phyloP scores from a whole-genome alignment of 2,113 vertebrate species.

The Atrichornis clamosus region DNA sequence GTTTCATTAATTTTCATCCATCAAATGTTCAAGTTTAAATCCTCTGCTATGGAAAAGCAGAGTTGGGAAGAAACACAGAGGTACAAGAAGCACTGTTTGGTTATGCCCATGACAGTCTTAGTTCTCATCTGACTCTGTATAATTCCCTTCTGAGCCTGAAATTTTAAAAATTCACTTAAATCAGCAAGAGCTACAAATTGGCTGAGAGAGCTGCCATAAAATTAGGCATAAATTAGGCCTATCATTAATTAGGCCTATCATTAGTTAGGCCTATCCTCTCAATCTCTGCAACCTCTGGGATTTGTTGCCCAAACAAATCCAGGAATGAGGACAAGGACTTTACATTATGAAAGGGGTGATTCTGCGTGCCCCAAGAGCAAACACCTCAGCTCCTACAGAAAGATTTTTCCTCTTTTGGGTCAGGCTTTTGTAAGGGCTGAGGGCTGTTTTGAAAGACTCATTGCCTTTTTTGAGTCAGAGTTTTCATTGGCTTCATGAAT shows the following conservation, averaged over 20 bases:
- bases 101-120: not conserved
- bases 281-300: not conserved
- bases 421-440: not conserved
- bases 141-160: not conserved
- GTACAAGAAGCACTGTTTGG: too few relatives aligned
- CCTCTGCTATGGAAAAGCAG: not conserved
- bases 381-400: not conserved
- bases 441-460: not conserved
- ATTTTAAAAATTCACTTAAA: not conserved
- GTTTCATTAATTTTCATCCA: not conserved
- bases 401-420: not conserved
- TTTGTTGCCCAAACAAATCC: not conserved
- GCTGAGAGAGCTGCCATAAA: not conserved
- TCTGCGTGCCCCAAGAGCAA: not conserved
- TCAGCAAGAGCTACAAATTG: not conserved
- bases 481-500: not conserved
- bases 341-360: not conserved
- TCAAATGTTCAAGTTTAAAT: not conserved
- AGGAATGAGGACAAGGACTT: not conserved
- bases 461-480: not conserved
- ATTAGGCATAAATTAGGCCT: not conserved
- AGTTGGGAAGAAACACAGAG: not conserved
- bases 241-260: not conserved
- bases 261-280: not conserved
- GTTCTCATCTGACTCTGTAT: not conserved